phyloP scores from a whole-genome alignment of 2,888 invertebrate genomes.

The Lordiphosa andalusiaca region DNA sequence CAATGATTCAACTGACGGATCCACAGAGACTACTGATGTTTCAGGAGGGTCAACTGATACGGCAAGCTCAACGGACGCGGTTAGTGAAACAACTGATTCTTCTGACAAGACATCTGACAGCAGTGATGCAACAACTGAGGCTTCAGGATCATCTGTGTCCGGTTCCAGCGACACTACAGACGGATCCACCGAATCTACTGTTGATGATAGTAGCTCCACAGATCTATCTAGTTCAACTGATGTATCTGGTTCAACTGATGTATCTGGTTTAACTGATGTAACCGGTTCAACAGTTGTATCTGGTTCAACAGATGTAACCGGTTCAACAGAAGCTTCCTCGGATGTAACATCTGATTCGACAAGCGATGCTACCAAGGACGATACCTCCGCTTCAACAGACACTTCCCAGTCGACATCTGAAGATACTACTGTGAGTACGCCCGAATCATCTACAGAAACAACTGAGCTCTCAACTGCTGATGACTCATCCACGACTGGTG shows the following conservation, averaged over 20 bases:
- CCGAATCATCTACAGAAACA: conserved; percentile 39
- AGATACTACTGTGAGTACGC: conserved; percentile 32
- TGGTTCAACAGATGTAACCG: conserved; percentile 27
- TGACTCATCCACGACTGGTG: conserved; percentile 23
- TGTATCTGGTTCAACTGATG: conserved; percentile 24
- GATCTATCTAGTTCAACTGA: conserved; percentile 34
- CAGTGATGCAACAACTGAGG: conserved; percentile 18
- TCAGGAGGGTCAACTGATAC: conserved; percentile 33
- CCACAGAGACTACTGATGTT: conserved; percentile 28
- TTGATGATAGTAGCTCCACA: conserved; percentile 41
- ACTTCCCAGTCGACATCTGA: conserved; percentile 30
- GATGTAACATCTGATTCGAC: conserved; percentile 28
- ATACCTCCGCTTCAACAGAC: conserved; percentile 35
- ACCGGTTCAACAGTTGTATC: conserved; percentile 28
- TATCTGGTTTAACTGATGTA: conserved; percentile 17
- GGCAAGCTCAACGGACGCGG: conserved; percentile 32
- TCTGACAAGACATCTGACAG: conserved; percentile 13
- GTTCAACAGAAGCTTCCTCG: conserved; percentile 32
- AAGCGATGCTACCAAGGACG: conserved; percentile 28
- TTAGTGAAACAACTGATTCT: conserved; percentile 29
- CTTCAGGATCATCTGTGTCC: conserved; percentile 12
- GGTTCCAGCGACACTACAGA: conserved; percentile 30
- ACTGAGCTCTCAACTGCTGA: conserved; percentile 43
- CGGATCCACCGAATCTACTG: conserved; percentile 18
- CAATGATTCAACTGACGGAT: conserved; percentile 18